Conservation (phyloP, 2,888 invertebrate genomes). For the Ormyrus pomaceus region DNA sequence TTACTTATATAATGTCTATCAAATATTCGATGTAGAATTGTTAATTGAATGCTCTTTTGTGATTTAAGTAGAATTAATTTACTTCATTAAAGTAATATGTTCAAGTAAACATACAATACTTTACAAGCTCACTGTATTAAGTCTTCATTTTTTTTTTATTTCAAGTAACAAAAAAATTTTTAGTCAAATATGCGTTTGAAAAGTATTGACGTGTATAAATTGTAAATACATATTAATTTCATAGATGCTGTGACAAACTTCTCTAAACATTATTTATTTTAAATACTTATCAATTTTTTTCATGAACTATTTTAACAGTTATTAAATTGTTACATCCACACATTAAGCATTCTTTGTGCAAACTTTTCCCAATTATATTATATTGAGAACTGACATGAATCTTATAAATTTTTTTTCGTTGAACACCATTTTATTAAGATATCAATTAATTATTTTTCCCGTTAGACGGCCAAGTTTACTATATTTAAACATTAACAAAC, state of each 20-base stretch:
- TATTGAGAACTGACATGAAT: slow-evolving; percentile 8
- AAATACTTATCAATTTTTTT: slow-evolving; percentile 1
- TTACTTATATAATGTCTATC: not conserved
- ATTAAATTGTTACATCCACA: slow-evolving; percentile 20
- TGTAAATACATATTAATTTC: slow-evolving; percentile 10
- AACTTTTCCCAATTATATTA: slow-evolving; percentile 28
- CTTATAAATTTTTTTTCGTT: slow-evolving; percentile 36
- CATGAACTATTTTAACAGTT: slow-evolving; percentile 22
- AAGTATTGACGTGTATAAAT: slow-evolving; percentile 35
- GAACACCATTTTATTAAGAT: slow-evolving; percentile 17
- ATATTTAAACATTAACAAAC: slow-evolving; percentile 21
- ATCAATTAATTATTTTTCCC: slow-evolving; percentile 16
- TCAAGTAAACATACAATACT: slow-evolving; percentile 4
- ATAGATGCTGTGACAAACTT: slow-evolving; percentile 6
- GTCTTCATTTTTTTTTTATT: not conserved
- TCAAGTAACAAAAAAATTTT: not conserved
- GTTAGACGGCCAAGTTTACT: slow-evolving; percentile 9
- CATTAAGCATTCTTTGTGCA: slow-evolving; percentile 35
- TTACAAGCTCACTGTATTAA: slow-evolving; percentile 17
- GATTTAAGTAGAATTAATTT: not conserved
- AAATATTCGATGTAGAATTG: not conserved
- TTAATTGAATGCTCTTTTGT: not conserved
- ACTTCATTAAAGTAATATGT: not conserved
- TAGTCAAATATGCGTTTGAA: slow-evolving; percentile 3
- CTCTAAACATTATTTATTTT: slow-evolving; percentile 27